A percentile compares a stretch with the other conserved stretches of the same genome.
Evolutionary conservation across 92 coral and sea anemone genomes (phyloP).

Genomic region (Hydrozoanthus gracilis): DNA sequence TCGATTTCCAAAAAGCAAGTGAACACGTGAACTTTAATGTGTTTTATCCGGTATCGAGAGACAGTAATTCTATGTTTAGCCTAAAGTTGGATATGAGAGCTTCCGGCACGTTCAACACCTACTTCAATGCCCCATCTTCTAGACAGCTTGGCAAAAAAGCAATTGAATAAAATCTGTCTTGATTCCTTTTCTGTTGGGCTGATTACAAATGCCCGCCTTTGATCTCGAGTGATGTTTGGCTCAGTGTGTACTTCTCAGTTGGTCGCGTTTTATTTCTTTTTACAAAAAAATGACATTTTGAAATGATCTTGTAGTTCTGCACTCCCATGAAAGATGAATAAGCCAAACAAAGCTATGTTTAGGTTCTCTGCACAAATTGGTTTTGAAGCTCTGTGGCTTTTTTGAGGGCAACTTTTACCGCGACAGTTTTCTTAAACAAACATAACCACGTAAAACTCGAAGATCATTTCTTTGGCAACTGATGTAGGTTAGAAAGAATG

Average conservation of each 20-base stretch:
- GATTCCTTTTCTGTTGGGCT: conserved; percentile 40
- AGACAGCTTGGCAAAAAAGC: conserved; percentile 70
- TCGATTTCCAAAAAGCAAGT: conserved; percentile 59
- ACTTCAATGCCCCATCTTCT: conserved; percentile 67
- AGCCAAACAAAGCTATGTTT: conserved; percentile 23
- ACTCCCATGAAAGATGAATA: conserved; percentile 13
- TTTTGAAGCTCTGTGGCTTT: conserved; percentile 27
- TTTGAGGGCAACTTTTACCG: conserved; percentile 16
- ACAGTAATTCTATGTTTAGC: conserved; percentile 35
- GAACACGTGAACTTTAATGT: conserved; percentile 47
- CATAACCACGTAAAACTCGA: not conserved
- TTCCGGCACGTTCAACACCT: conserved; percentile 89
- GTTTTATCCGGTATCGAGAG: conserved; percentile 44
- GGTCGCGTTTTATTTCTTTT: conserved; percentile 13
- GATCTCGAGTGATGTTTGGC: conserved; percentile 59
- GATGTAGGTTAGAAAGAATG: conserved; percentile 23
- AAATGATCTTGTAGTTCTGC: not conserved
- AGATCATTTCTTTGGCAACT: conserved; percentile 45
- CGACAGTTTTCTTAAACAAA: conserved; percentile 28
- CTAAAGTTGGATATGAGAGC: conserved; percentile 63
- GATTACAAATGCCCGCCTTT: conserved; percentile 74
- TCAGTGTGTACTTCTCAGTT: conserved; percentile 37
- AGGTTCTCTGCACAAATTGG: conserved; percentile 20
- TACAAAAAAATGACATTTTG: conserved; percentile 1
- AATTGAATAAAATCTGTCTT: conserved; percentile 56